Conservation (phyloP, 2,888 invertebrate species). For the Drosophila longiperda region DNA sequence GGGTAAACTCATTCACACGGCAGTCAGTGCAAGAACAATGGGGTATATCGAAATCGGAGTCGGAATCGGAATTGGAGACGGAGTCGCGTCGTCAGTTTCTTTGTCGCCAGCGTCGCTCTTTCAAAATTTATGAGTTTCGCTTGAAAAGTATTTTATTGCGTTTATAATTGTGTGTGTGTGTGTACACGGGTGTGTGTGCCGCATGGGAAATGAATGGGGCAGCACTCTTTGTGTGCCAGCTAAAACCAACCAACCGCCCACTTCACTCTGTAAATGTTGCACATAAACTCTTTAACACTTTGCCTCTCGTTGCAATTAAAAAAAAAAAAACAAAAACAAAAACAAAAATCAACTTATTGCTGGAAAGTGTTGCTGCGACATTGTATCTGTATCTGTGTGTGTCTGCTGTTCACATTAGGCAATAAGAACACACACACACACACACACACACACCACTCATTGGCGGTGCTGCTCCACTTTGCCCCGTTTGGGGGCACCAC, state of each 20-base stretch:
- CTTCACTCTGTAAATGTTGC: conserved; percentile 76
- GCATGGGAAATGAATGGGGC: conserved; percentile 72
- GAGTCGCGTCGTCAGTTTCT: conserved; percentile 63
- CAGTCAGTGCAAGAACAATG: conserved; percentile 62
- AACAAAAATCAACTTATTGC: conserved; percentile 66
- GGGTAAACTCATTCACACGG: conserved; percentile 74
- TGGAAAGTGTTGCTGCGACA: conserved; percentile 61
- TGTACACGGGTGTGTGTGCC: conserved; percentile 45
- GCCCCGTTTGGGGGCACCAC: conserved; percentile 68
- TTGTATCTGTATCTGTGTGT: conserved; percentile 58
- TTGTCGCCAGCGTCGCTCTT: conserved; percentile 77
- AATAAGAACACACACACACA: conserved; percentile 7
- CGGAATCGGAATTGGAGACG: conserved; percentile 22
- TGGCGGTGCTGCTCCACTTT: conserved; percentile 68
- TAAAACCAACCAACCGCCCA: conserved; percentile 15
- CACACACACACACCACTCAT: conserved; percentile 1
- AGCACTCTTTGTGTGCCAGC: conserved; percentile 45
- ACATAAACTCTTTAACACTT: conserved; percentile 84
- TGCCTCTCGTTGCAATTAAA: conserved; percentile 81
- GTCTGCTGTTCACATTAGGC: conserved; percentile 66
- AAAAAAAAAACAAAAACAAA: conserved; percentile 40
- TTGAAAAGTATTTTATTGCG: conserved; percentile 83
- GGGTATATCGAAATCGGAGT: conserved; percentile 22
- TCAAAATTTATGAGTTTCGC: conserved; percentile 82
- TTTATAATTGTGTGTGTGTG: conserved; percentile 75